Percentiles rank a stretch among this genome's conserved stretches.
Evolutionary conservation across 2,888 invertebrate genomes (phyloP).

Genomic region (Branchipolynoe longqiensis): DNA sequence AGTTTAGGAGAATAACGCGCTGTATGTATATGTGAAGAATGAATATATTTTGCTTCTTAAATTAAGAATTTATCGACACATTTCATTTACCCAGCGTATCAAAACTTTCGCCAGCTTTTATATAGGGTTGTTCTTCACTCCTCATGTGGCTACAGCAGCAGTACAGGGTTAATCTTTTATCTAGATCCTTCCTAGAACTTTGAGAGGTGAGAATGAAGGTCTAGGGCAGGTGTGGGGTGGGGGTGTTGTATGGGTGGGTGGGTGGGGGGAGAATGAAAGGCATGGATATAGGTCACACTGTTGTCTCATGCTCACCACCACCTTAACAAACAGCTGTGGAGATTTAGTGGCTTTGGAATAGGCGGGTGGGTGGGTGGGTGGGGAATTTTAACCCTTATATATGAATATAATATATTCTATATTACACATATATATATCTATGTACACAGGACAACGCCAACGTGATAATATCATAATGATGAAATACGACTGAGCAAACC

Average conservation of each 20-base stretch:
- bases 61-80: no score
- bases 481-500: conserved; percentile 25
- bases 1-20: no score
- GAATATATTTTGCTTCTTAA: no score
- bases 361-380: no score
- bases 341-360: background rate
- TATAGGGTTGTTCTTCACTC: no score
- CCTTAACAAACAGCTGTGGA: background rate
- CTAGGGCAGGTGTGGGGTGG: background rate
- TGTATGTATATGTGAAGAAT: no score
- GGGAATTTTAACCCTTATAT: background rate
- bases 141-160: no score
- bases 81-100: no score
- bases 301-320: background rate
- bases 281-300: background rate
- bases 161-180: no score
- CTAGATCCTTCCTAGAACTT: no score
- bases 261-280: background rate
- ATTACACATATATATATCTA: background rate
- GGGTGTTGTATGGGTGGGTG: background rate
- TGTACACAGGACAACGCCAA: conserved; percentile 9
- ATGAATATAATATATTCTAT: background rate
- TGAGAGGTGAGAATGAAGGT: background rate
- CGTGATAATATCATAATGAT: background rate
- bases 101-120: no score